Conservation (phyloP, 2,113 vertebrate species). For the Promerops cafer region DNA sequence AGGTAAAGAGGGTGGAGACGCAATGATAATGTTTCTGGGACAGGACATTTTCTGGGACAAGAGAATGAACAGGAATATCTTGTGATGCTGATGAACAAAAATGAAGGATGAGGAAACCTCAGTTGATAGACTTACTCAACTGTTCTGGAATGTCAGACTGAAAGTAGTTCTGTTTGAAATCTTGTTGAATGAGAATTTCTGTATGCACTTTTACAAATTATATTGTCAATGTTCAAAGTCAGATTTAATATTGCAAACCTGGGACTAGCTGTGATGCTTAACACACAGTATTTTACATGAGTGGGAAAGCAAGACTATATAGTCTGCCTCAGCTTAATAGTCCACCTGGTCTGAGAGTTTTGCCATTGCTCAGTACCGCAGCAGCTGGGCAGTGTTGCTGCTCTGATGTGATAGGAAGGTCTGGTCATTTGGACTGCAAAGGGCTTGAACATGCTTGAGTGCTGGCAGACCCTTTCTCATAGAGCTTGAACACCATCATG, state of each 20-base stretch:
- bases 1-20: not conserved
- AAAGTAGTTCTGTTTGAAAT: not conserved
- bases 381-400: conserved; percentile 67
- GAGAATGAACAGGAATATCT: not conserved
- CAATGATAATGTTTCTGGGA: not conserved
- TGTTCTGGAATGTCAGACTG: not conserved
- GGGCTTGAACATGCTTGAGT: conserved; percentile 64
- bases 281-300: not conserved
- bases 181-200: not conserved
- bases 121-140: not conserved
- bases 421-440: conserved; percentile 53
- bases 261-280: not conserved
- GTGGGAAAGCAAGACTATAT: not conserved
- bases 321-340: not conserved
- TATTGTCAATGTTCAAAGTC: not conserved
- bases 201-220: not conserved
- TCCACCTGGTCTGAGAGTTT: conserved; percentile 54
- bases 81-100: not conserved
- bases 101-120: not conserved
- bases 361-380: not conserved
- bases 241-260: not conserved
- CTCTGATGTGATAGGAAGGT: conserved; percentile 65
- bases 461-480: conserved; percentile 69
- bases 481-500: conserved; percentile 71
- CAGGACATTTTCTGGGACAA: not conserved